Evolutionary conservation across 2,797 vertebrate species (phyloP).

Genomic region (Poecilia wingei): DNA sequence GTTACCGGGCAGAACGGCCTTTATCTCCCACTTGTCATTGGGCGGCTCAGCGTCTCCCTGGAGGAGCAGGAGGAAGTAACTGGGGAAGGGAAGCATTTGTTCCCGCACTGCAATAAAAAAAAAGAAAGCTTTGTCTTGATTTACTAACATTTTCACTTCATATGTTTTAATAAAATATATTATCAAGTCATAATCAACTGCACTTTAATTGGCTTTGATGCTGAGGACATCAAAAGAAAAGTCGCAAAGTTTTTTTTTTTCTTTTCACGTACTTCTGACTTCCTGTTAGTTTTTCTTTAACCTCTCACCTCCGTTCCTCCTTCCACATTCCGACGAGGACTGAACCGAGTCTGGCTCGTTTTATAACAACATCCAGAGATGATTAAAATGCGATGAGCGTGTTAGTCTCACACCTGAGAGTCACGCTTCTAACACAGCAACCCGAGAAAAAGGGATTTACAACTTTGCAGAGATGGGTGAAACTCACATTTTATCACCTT

Average conservation of each 20-base stretch:
- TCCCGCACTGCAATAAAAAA: neutral
- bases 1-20: neutral
- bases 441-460: constrained; percentile 19
- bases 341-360: constrained; percentile 48
- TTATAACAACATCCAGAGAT: constrained; percentile 34
- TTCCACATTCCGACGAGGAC: constrained; percentile 65
- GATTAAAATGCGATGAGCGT: constrained; percentile 39
- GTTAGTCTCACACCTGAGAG: constrained; percentile 45
- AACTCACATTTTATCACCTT: neutral
- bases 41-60: neutral
- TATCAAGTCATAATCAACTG: neutral
- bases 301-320: constrained; percentile 51
- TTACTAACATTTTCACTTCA: neutral
- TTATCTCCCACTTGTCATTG: neutral
- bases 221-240: neutral
- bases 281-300: constrained; percentile 46
- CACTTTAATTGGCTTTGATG: neutral
- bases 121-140: neutral
- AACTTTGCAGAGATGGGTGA: constrained; percentile 15
- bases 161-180: neutral
- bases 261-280: constrained; percentile 7
- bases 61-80: constrained; percentile 9
- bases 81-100: neutral
- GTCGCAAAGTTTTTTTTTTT: neutral
- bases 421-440: constrained; percentile 34